phyloP scores from a whole-genome alignment of 2,888 invertebrate genomes.

The Calameuta filiformis region DNA sequence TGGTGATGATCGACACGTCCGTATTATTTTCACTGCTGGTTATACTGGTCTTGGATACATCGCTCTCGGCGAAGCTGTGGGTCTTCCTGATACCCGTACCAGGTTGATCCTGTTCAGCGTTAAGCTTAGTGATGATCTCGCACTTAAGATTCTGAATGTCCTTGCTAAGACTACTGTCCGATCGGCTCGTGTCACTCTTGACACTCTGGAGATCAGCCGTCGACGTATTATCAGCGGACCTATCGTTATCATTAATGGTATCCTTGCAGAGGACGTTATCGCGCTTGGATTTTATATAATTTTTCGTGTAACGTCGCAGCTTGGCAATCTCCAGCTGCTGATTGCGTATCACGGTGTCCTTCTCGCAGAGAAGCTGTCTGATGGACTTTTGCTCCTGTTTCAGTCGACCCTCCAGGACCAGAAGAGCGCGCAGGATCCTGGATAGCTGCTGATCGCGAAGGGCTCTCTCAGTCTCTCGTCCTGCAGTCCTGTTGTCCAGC shows the following conservation, averaged over 20 bases:
- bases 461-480: constrained; percentile 70
- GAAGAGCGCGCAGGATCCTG: constrained; percentile 76
- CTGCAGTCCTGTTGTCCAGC: constrained; percentile 51
- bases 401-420: constrained; percentile 78
- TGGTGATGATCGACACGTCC: constrained; percentile 74
- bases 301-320: constrained; percentile 69
- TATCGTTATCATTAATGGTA: constrained; percentile 22
- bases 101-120: constrained; percentile 30
- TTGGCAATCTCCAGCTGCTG: constrained; percentile 78
- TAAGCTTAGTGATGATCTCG: constrained; percentile 58
- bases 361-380: constrained; percentile 75
- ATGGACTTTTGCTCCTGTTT: constrained; percentile 80
- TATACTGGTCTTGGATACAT: constrained; percentile 69
- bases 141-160: constrained; percentile 57
- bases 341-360: constrained; percentile 77
- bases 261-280: constrained; percentile 66
- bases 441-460: constrained; percentile 79
- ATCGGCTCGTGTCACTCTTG: constrained; percentile 28
- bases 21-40: constrained; percentile 76
- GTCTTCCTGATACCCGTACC: constrained; percentile 54
- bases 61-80: constrained; percentile 61
- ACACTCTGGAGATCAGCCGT: constrained; percentile 21
- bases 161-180: constrained; percentile 47
- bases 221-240: constrained; percentile 24
- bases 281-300: constrained; percentile 72